Evolutionary conservation across 2,888 invertebrate species (phyloP), one percentile per base, ranked within the genome.

Genomic region (Lasioglossum marginatum): DNA sequence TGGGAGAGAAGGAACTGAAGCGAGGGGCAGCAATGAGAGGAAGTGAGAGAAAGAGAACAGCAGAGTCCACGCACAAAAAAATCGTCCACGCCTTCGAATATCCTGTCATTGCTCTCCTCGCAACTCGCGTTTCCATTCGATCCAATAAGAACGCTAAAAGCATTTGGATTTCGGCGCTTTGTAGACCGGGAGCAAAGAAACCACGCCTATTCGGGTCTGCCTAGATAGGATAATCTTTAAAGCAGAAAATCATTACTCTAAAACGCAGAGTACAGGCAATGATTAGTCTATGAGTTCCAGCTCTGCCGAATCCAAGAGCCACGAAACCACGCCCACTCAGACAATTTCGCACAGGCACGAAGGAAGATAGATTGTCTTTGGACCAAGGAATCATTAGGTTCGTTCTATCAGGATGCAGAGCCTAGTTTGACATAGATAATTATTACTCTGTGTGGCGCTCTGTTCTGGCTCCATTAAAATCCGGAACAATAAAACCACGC

Each of bases 61-160:
- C 37, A 48, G 83, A 85, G 83, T 83, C 79, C 82, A 79, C 81
- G 83, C 66, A 92, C 92, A 92, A 93, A 94, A 66, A 94, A 94
- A 93, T 93, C 92, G 91, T 94, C 94, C 92, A 93, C 94, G 93
- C 93, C 94, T 93, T 90, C 91, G 91, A 93, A 93, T 92, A 93
- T 93, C 93, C 92, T 92, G 92, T 92, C 89, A 87, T 86, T 68
- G 66, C 66, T 81, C 71, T 71, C 60, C 77, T 68, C 71, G 66
- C 74, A 76, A 82, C 75, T 80, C 72, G 57, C 40, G 57, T 75
- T 66, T 52, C 34, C 71, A 19, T 70, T 40, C n/a, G 40, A 10
- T 40, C 68, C 37, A 14, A 0, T 5, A 19, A n/a, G 70, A n/a
- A 63, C 3, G 16, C 16, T 31, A 8, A 63, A 16, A 6, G 31